Base-by-base conservation (phyloP, 2,888 invertebrate species). In the Galeruca laticollis region DNA sequence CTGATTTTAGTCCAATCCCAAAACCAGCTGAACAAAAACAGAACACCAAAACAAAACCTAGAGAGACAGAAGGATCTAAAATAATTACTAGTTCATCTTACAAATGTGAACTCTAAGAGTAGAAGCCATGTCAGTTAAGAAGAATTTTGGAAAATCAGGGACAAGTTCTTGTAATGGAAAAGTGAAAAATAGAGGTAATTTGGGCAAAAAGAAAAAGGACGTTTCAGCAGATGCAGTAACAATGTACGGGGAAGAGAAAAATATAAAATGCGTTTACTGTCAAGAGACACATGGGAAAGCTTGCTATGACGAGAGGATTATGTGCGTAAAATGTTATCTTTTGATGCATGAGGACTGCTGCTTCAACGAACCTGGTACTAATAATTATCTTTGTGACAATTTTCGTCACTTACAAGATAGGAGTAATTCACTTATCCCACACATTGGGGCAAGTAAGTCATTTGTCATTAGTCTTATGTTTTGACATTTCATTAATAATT, bases 191-290 rank as follows among this genome's bases (percentile, higher is more conserved):
- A 59, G 33, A 33, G 26, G 59, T 33, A 59, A 8, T 59, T 31
- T 59, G 59, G 35, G n/a, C 9, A 26, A 26, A 56, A 56, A 56
- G 31, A 35, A 59, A 59, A 31, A 59, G 8, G 18, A 40, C 40
- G 18, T 18, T 4, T 60, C 20, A 60, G n/a, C 47, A 47, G 47
- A 47, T 11, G 60, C 60, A 60, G 18, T 21, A 60, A 60, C 20
- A 60, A 40, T 37, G 40, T 60, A 15, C 18, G 40, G 40, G 43
- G 40, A 60, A 60, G 60, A 60, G 60, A 60, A 60, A 60, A 40
- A 60, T 15, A 60, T 43, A 60, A 60, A n/a, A 18, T 60, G 60
- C 60, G 60, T 60, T 60, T 60, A 60, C 60, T 60, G 40, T 21
- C 43, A 60, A 20, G 40, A 60, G 40, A 37, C 11, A 60, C 33